Base-by-base conservation (phyloP, 2,888 invertebrate species). In the Xylota segnis region DNA sequence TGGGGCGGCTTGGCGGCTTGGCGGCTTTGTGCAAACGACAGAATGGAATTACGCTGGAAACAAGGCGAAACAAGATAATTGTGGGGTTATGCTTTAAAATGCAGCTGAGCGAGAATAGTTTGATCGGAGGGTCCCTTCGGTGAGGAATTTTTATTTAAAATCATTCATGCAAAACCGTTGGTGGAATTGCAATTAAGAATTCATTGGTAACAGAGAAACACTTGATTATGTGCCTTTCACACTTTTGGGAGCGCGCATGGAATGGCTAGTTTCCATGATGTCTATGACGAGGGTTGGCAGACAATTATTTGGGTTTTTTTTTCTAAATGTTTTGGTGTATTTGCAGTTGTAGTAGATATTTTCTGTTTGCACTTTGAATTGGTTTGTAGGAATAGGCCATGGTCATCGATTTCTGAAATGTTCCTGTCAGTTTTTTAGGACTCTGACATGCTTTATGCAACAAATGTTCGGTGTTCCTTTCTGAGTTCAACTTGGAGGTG, bases 1-100 rank as follows among this genome's bases (percentile, higher is more conserved):
- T 18, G 45, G 40, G 23, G 5, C 5, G 29, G 3, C 5, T 32
- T 6, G 32, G 32, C 5, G 29, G 29, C 29, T 29, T 4, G 3
- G 29, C 29, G 32, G 32, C 37, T 37, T 10, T 9, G 37, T 14
- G 40, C n/a, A n/a, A 43, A 32, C 32, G 5, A 7, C n/a, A n/a
- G 23, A 40, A 40, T 59, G 40, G 16, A 37, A 59, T 59, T 40
- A 27, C 59, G 40, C n/a, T 43, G 14, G 6, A 32, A 32, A 61
- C 27, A 9, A 29, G 43, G 43, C 6, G 6, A 43, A 29, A 45
- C 40, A 23, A 23, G 14, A 37, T 58, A n/a, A 37, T 59, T 37
- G 37, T 12, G 3, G 37, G 37, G 9, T 32, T 37, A 4, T 37
- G 10, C 10, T 18, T 23, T 9, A 12, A 37, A 10, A 16, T 16